Evolutionary conservation across 2,797 vertebrate species (phyloP), one percentile per base, ranked within the genome.

Genomic region (Streptopelia turtur): DNA sequence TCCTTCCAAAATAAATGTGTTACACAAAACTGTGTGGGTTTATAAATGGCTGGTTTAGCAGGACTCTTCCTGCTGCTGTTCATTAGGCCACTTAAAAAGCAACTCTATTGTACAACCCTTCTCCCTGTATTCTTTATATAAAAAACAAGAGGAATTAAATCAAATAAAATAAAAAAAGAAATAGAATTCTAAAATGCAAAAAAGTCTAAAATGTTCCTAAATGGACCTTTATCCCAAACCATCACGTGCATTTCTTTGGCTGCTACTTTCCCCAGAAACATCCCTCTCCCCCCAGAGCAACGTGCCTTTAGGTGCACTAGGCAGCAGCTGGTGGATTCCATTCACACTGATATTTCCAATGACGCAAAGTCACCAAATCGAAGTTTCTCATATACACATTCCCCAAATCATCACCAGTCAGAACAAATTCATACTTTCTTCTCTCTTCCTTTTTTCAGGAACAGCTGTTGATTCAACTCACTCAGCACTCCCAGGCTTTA

Each of bases 161-260:
- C n/a, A 27, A 7, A 9, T n/a, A 37, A 47, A 18, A 9, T 41
- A 11, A 16, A 31, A 35, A 5, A 37, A 75, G 79, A 66, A 71
- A 56, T 27, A 35, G 11, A 28, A 10, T 15, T 84, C 57, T 68
- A 68, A 70, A 71, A 74, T 8, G 25, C 25, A 49, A 66, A 75
- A 30, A 50, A 59, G 2, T 24, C 49, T 55, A 83, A 83, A 81
- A 64, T 31, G 11, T 68, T 79, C 31, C 41, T 39, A 64, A 14
- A 39, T 39, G 52, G 1, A 7, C 3, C 7, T 68, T 39, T 56
- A 21, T 12, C 9, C 11, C 64, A 41, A 77, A n/a, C 2, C 15
- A 31, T 6, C 28, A 9, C 0, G 1, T 0, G 0, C 7, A 31
- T 41, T 78, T 63, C 30, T 63, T 69, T 13, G 35, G 37, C 35